Percentiles rank a stretch among this genome's conserved stretches.
Conservation (phyloP, 92 coral and sea anemone genomes). For the Nematostella vectensis region DNA sequence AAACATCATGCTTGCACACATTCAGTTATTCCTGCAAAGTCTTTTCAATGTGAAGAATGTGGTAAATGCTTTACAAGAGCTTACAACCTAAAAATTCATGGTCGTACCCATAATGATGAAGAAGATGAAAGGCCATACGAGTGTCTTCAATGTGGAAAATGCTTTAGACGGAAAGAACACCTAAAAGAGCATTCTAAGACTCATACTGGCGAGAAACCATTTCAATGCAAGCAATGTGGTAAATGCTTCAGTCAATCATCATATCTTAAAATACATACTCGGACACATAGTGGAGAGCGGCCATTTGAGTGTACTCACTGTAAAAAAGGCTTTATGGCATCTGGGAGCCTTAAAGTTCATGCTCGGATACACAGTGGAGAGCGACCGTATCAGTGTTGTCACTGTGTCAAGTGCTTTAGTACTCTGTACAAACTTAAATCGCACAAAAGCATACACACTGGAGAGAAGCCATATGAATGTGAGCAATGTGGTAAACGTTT, state of each 20-base stretch:
- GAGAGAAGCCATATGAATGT: too few species aligned
- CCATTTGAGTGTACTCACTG: not conserved
- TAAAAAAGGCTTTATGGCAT: too few species aligned
- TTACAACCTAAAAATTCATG: not conserved
- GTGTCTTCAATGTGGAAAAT: constrained; percentile 9
- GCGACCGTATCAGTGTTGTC: not conserved
- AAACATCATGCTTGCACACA: too few species aligned
- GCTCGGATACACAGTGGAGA: not conserved
- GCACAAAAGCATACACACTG: constrained; percentile 4
- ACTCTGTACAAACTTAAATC: not conserved
- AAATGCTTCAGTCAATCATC: not conserved
- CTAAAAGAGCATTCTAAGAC: constrained; percentile 2
- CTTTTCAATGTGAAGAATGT: not conserved
- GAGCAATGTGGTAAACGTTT: constrained; percentile 1
- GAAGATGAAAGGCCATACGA: not conserved
- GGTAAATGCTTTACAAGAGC: not conserved
- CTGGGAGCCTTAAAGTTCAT: too few species aligned
- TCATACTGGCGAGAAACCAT: constrained; percentile 2
- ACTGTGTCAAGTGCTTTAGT: constrained; percentile 8
- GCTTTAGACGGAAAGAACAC: not conserved
- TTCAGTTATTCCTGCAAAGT: not conserved
- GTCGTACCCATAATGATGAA: not conserved
- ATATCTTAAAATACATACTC: constrained; percentile 7
- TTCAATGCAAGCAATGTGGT: constrained; percentile 9
- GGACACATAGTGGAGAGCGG: not conserved